Evolutionary conservation across 2,113 vertebrate species (phyloP).

Genomic region (Phrynosoma platyrhinos): DNA sequence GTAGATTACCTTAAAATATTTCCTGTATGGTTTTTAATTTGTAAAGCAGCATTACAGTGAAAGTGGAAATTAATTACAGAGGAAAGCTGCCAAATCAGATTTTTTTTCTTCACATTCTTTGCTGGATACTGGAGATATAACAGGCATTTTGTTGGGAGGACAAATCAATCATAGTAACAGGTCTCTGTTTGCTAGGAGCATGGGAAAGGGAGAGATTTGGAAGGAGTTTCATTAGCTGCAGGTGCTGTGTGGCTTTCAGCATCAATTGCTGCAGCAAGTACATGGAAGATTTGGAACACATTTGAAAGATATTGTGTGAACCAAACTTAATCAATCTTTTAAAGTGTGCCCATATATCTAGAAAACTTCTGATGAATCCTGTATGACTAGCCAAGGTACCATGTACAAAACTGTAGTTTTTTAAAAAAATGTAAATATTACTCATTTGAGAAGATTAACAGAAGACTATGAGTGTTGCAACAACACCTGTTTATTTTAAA

Average conservation of each 20-base stretch:
- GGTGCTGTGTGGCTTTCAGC: neutral
- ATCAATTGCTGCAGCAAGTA: neutral
- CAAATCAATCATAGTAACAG: neutral
- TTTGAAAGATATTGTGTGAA: neutral
- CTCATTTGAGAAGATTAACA: too few relatives aligned
- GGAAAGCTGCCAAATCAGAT: neutral
- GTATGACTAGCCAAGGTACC: too few relatives aligned
- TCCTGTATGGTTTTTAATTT: slow-evolving; percentile 6
- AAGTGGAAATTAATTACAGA: neutral
- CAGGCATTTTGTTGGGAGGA: neutral
- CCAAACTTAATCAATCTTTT: neutral
- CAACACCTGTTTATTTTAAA: too few relatives aligned
- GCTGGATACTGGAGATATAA: neutral
- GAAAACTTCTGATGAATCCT: neutral
- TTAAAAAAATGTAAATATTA: too few relatives aligned
- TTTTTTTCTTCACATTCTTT: neutral
- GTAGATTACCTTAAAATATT: slow-evolving; percentile 17
- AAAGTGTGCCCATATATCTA: neutral
- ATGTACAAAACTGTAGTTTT: too few relatives aligned
- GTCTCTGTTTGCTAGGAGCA: neutral
- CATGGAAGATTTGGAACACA: neutral
- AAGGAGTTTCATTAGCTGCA: neutral
- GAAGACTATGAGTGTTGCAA: too few relatives aligned
- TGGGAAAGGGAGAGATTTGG: neutral
- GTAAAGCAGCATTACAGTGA: neutral